These are phyloP conservation scores for Falco naumanni DNA, from an alignment of 2,797 vertebrate species.

Conservation along the genomic window DNA sequence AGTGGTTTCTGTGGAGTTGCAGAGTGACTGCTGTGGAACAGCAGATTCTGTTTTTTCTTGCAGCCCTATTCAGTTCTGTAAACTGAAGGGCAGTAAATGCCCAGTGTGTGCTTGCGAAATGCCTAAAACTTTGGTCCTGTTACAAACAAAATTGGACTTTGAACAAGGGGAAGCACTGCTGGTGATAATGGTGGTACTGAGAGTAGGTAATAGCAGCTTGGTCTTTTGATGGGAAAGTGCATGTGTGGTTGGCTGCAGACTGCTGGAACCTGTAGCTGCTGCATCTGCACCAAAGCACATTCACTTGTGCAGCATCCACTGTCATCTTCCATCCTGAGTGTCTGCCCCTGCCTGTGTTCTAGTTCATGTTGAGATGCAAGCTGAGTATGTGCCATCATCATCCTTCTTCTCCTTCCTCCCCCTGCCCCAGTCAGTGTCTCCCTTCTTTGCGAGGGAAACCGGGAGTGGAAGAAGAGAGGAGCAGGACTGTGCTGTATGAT, in stretches of 20 bases:
- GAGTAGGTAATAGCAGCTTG: neutral
- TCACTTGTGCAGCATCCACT: neutral
- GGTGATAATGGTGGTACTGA: neutral
- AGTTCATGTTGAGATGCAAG: neutral
- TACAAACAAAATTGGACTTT: neutral
- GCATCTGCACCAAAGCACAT: rapidly evolving
- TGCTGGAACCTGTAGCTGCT: neutral
- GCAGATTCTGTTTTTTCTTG: neutral
- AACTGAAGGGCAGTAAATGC: neutral
- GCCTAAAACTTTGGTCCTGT: neutral
- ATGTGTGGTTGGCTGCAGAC: neutral
- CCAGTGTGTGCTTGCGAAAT: neutral
- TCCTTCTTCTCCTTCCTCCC: neutral
- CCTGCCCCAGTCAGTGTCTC: no score
- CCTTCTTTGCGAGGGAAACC: neutral
- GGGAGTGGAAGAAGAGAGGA: neutral
- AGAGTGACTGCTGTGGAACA: neutral
- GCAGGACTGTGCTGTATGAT: rapidly evolving
- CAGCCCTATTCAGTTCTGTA: neutral
- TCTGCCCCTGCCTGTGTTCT: rapidly evolving
- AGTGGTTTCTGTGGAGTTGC: neutral
- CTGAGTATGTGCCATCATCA: rapidly evolving
- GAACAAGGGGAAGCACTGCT: neutral
- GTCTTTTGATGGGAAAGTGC: neutral
- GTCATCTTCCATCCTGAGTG: rapidly evolving